Percentiles rank a stretch among this genome's conserved stretches.
Conservation (phyloP, 2,113 vertebrate genomes). For the Petrocephalus zakoni region DNA sequence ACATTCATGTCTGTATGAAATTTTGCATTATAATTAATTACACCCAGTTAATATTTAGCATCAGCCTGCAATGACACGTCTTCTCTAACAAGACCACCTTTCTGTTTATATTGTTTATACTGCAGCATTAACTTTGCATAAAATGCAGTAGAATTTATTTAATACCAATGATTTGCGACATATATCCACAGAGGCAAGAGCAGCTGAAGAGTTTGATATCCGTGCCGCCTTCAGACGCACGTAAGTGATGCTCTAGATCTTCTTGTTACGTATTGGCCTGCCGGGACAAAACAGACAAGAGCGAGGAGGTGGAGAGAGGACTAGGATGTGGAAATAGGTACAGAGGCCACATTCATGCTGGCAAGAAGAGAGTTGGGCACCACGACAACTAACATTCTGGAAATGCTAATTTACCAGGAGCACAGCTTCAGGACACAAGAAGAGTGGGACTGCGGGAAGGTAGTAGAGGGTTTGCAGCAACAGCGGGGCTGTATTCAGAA, state of each 20-base stretch:
- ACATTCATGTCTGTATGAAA: not conserved
- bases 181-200: conserved; percentile 65
- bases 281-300: not conserved
- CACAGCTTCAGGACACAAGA: conserved; percentile 45
- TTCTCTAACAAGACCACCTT: not conserved
- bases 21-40: not conserved
- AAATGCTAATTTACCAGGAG: conserved; percentile 58
- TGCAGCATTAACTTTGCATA: not conserved
- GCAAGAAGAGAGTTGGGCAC: not conserved
- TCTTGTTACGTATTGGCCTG: not conserved
- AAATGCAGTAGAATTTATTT: not conserved
- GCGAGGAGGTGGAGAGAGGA: not conserved
- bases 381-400: conserved; percentile 43
- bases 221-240: conserved; percentile 83
- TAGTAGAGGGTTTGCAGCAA: conserved; percentile 57
- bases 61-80: not conserved
- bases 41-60: not conserved
- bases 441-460: conserved; percentile 56
- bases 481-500: conserved; percentile 45
- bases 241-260: conserved; percentile 64
- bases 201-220: conserved; percentile 76
- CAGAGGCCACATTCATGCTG: not conserved
- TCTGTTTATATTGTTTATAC: not conserved
- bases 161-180: not conserved
- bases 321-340: not conserved